Conservation (phyloP, 2,797 vertebrate species). For the Dromococcyx pavoninus region DNA sequence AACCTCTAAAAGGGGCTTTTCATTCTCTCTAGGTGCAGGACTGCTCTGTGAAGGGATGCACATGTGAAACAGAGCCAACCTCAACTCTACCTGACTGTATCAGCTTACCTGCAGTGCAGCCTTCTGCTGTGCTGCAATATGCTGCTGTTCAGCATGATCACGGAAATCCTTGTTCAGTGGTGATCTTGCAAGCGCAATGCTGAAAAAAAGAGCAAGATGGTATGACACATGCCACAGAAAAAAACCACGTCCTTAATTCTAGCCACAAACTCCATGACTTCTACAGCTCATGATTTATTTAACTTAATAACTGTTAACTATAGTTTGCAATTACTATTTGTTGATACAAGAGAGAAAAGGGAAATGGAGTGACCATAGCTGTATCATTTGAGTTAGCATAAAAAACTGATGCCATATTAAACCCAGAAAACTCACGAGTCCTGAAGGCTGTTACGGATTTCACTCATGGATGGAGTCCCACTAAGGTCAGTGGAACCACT, state of each 20-base stretch:
- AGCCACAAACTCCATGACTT: not conserved
- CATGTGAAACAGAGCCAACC: not conserved
- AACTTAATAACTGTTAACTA: not conserved
- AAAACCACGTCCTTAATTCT: not conserved
- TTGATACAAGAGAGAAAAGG: not conserved
- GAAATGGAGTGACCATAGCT: not conserved
- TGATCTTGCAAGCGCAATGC: slow-evolving; percentile 86
- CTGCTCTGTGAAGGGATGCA: not conserved
- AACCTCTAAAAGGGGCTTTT: not conserved
- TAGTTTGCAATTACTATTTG: not conserved
- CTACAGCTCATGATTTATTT: not conserved
- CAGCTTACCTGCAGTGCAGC: slow-evolving; percentile 90
- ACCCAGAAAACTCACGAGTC: not conserved
- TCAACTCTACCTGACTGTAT: not conserved
- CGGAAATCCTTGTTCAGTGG: slow-evolving; percentile 89
- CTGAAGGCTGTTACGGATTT: not conserved
- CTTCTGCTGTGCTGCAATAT: slow-evolving; percentile 95
- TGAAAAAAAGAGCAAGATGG: slow-evolving; percentile 50
- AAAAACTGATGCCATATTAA: not conserved
- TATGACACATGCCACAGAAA: not conserved
- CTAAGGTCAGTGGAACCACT: not conserved
- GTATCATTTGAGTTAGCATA: not conserved
- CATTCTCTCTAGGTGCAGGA: not conserved
- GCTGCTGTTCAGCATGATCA: slow-evolving; percentile 96
- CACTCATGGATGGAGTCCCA: not conserved